Evolutionary conservation across 2,113 vertebrate species (phyloP).

Genomic region (Onychorhynchus coronatus): DNA sequence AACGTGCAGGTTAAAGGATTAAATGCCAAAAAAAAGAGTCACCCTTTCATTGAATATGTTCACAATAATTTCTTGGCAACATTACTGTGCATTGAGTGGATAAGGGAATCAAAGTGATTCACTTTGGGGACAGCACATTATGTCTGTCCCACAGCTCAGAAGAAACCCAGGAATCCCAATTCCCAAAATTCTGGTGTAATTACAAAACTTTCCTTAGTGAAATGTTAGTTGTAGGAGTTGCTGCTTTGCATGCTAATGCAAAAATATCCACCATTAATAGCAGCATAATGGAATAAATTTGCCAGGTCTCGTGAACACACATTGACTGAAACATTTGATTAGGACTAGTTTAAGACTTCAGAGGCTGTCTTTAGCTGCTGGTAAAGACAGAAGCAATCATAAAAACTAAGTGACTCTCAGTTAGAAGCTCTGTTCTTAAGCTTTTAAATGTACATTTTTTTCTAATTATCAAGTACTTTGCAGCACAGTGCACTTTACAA

Average conservation of each 20-base stretch:
- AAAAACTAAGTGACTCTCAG: constrained; percentile 11
- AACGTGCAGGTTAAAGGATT: not conserved
- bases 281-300: not conserved
- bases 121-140: not conserved
- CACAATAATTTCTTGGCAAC: not conserved
- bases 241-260: not conserved
- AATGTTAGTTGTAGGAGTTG: not conserved
- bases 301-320: not conserved
- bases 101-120: not conserved
- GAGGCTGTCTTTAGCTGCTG: not conserved
- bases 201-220: not conserved
- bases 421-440: constrained; percentile 3
- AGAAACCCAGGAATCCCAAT: not conserved
- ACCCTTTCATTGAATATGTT: not conserved
- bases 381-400: constrained; percentile 21
- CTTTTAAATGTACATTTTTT: constrained; percentile 4
- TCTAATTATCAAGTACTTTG: not conserved
- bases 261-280: constrained; percentile 10
- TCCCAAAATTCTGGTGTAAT: not conserved
- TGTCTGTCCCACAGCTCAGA: not conserved
- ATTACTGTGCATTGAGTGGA: not conserved
- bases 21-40: not conserved
- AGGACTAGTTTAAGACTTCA: constrained; percentile 6
- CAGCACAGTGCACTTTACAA: not conserved
- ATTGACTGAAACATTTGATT: constrained; percentile 21